These are phyloP conservation scores for Eubucco bourcierii DNA, from an alignment of 2,113 vertebrate species.

Conservation along the genomic window DNA sequence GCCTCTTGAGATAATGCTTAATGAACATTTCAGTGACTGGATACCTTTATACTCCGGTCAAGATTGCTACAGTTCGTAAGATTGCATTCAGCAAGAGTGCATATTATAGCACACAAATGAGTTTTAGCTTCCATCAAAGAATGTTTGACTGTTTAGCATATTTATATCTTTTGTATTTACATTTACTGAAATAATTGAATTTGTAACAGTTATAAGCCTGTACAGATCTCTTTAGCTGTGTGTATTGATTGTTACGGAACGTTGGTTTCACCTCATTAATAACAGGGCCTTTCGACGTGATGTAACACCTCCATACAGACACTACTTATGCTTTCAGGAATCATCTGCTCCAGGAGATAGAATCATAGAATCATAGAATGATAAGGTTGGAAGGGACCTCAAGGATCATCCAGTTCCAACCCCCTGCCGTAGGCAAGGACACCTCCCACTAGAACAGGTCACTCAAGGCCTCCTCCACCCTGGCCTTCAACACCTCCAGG, in stretches of 20 bases:
- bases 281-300: constrained; percentile 39
- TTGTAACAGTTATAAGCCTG: constrained; percentile 48
- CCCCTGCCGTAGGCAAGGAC: too few relatives aligned
- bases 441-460: too few relatives aligned
- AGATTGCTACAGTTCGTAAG: constrained; percentile 40
- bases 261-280: constrained; percentile 66
- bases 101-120: constrained; percentile 34
- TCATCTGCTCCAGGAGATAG: constrained; percentile 17
- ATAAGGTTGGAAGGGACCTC: too few relatives aligned
- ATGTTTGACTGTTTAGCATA: constrained; percentile 41
- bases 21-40: constrained; percentile 61
- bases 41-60: constrained; percentile 53
- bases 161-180: constrained; percentile 63
- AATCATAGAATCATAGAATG: too few relatives aligned
- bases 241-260: constrained; percentile 51
- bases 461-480: too few relatives aligned
- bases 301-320: neutral
- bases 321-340: constrained; percentile 26
- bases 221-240: neutral
- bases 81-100: constrained; percentile 31
- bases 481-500: too few relatives aligned
- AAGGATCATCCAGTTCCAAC: too few relatives aligned
- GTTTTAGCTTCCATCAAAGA: constrained; percentile 34
- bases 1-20: constrained; percentile 65
- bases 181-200: constrained; percentile 69